Base-by-base conservation (phyloP, 2,797 vertebrate genomes). In the Phylloscopus collybita region DNA sequence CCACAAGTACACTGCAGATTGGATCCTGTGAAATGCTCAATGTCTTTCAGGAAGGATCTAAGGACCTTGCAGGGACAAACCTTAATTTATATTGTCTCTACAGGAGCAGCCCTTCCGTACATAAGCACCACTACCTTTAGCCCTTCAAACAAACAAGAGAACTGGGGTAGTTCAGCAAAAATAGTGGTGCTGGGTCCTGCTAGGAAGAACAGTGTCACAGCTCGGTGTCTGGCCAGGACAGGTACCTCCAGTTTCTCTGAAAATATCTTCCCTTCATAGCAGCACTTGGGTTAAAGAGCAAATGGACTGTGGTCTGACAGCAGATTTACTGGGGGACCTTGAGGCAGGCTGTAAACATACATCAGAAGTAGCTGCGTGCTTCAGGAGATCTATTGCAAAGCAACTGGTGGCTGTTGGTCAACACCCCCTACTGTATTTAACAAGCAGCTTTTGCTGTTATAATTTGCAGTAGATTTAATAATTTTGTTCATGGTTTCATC, bases 331-430 rank as follows among this genome's bases (percentile, higher is more conserved):
- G 51, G 53, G 56, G 38, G 20, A 69, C 57, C 45, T 88, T 1
- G 0, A 82, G 67, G 26, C 27, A 49, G 53, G 25, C 71, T 84
- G 32, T 76, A 82, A 86, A 85, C 59, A 59, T 23, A 42, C 67
- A 84, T 73, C 64, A 51, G 73, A 66, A 15, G 45, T 84, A 73
- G 49, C 73, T 65, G 56, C 2, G 1, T 59, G 54, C 92, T 92
- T 71, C 8, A 3, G 78, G 45, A 90, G 71, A 59, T 84, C n/a
- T 78, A 74, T 42, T 84, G 65, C 78, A 76, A 64, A 87, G 42
- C 82, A 75, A 69, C 56, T 75, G 40, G 70, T 92, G 60, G 47
- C 71, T 94, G 32, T 90, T 93, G 78, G 70, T 94, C 81, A 88
- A 53, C 51, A 70, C n/a, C 11, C 42, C 61, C 18, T 64, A 56